Percentiles rank a stretch among this genome's conserved stretches.
Evolutionary conservation across 2,888 invertebrate species (phyloP).

Genomic region (Empis stercorea): DNA sequence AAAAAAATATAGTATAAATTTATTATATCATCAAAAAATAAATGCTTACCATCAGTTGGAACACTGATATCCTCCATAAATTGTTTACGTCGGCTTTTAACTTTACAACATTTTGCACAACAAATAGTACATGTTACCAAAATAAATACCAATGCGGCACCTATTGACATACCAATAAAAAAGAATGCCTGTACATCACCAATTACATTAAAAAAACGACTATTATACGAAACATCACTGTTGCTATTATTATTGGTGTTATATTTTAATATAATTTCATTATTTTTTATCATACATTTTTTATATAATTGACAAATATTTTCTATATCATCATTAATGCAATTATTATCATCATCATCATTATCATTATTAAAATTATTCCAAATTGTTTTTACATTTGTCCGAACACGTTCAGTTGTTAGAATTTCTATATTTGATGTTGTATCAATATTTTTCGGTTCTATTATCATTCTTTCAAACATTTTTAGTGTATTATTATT

Average conservation of each 20-base stretch:
- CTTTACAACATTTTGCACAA: neutral
- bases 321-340: neutral
- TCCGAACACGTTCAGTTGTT: no score
- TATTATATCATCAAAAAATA: no score
- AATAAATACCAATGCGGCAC: neutral
- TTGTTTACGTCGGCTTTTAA: neutral
- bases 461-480: constrained; percentile 24
- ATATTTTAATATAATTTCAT: neutral
- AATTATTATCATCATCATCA: neutral
- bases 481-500: constrained; percentile 9
- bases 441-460: neutral
- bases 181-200: neutral
- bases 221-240: neutral
- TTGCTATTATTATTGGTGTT: neutral
- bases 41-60: neutral
- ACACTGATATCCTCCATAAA: neutral
- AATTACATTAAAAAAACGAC: neutral
- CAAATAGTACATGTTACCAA: neutral
- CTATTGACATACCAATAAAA: neutral
- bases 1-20: no score
- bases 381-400: constrained; percentile 2
- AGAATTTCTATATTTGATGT: constrained; percentile 1
- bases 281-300: neutral
- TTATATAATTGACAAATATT: constrained; percentile 3
- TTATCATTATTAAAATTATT: constrained; percentile 1